Base-by-base conservation (phyloP, 2,888 invertebrate genomes). In the Hirtodrosophila cameraria region DNA sequence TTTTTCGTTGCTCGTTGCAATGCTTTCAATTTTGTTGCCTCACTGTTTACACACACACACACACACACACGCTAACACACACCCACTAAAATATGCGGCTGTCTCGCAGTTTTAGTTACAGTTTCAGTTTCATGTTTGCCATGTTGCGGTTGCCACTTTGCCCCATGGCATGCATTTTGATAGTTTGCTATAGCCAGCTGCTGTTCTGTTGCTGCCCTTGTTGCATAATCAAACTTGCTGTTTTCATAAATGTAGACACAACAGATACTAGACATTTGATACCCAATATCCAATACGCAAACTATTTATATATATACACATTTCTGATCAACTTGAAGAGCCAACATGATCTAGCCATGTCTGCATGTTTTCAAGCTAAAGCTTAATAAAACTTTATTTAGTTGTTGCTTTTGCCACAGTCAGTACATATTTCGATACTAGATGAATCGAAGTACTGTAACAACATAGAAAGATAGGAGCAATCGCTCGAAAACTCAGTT, bases 41-140 rank as follows among this genome's bases (percentile, higher is more conserved):
- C 39, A 20, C 36, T 57, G 39, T 64, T 64, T 43, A 41, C 41
- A 49, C 45, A 49, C 55, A 49, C 42, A 45, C 27, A 23, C 20
- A 11, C 45, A 43, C 49, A 39, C 52, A 28, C 25, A 20, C 15
- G 11, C 27, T 15, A 7, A 5, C 30, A 25, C 15, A 18, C 33
- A 20, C 16, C 39, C 39, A 18, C 38, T 15, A 31, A 35, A 38
- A 52, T 33, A 39, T 62, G 41, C 25, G 52, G 42, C 63, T 39
- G 74, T 57, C 48, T 57, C 62, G 41, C 65, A 71, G 81, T 86
- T 82, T 78, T 84, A 84, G 86, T 82, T 84, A 78, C 85, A 67
- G 81, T 82, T 80, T 82, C 81, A 67, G 81, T 80, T 79, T 85
- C 86, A 75, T 80, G 86, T 85, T 80, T 85, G 62, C 76, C 86